Base-by-base conservation (phyloP, 2,888 invertebrate genomes). In the Eupithecia subfuscata region DNA sequence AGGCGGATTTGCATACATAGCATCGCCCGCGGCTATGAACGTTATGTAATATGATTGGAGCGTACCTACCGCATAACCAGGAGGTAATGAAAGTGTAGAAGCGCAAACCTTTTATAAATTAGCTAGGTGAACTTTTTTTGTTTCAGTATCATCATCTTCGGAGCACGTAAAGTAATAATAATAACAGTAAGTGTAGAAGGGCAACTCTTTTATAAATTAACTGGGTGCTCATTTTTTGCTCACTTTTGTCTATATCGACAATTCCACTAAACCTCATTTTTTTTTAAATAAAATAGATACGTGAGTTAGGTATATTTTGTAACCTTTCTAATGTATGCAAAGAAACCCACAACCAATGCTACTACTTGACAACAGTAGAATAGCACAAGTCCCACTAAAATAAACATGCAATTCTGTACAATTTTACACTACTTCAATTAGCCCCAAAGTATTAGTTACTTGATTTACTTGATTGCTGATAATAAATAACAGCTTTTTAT, bases 1-100 rank as follows among this genome's bases (percentile, higher is more conserved):
- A 88, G 78, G 70, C 73, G 79, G 85, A 90, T 90, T 89, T 88
- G 88, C 90, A 90, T 90, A 87, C 85, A 85, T 83, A 83, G 83
- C 82, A 84, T 80, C 80, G 82, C 80, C 79, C 80, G 75, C 80
- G 82, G 85, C 84, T 85, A 84, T 84, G 82, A 81, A 77, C 80
- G 79, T 82, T 85, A 85, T 84, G 85, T 86, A 86, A 87, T 88
- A 77, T 71, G 75, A 77, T 77, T 75, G 75, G 67, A n/a, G 68
- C 72, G 60, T 70, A 63, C 69, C 65, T 73, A 72, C 30, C 48
- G 60, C 60, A 60, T 60, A 14, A 60, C 60, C 6, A n/a, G 69
- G 18, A n/a, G 18, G 1, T 52, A 52, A 52, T 11, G 14, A 52
- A 9, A 52, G n/a, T n/a, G 52, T 52, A 52, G 18, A 52, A n/a